Conservation (phyloP, 2,113 vertebrate genomes). For the Corythoichthys intestinalis region DNA sequence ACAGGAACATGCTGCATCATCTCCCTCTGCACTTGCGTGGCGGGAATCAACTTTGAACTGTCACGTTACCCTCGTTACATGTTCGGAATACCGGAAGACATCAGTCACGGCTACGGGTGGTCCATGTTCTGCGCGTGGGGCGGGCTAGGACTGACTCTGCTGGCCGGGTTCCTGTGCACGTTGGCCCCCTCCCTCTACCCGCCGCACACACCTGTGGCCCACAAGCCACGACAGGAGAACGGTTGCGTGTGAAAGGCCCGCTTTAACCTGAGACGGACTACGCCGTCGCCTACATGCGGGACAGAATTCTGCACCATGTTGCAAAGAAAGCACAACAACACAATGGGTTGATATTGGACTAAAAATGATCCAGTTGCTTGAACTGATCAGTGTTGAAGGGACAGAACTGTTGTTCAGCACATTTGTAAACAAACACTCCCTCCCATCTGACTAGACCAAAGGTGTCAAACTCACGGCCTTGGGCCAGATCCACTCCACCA, state of each 20-base stretch:
- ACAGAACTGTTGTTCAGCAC: constrained; percentile 26
- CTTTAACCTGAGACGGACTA: constrained; percentile 35
- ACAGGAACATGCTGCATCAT: constrained; percentile 99
- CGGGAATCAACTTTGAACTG: constrained; percentile 98
- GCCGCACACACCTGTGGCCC: constrained; percentile 82
- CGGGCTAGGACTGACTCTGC: constrained; percentile 92
- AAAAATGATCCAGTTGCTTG: constrained; percentile 53
- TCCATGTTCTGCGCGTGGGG: constrained; percentile 99
- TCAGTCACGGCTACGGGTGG: constrained; percentile 98
- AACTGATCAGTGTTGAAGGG: constrained; percentile 61
- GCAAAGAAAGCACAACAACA: constrained; percentile 40
- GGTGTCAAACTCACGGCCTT: too few relatives aligned
- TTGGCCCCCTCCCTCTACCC: constrained; percentile 95
- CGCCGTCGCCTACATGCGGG: constrained; percentile 38
- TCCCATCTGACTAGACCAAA: constrained; percentile 33
- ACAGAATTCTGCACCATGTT: constrained; percentile 41
- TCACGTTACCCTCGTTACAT: constrained; percentile 95
- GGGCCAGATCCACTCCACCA: too few relatives aligned
- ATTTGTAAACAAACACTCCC: constrained; percentile 39
- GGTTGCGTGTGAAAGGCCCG: constrained; percentile 73
- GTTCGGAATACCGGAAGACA: constrained; percentile 94
- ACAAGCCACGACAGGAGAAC: constrained; percentile 95
- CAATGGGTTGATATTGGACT: constrained; percentile 39
- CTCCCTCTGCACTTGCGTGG: constrained; percentile 97
- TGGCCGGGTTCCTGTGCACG: constrained; percentile 98